phyloP scores from a whole-genome alignment of 2,888 invertebrate genomes.

The Andrena bicolor region DNA sequence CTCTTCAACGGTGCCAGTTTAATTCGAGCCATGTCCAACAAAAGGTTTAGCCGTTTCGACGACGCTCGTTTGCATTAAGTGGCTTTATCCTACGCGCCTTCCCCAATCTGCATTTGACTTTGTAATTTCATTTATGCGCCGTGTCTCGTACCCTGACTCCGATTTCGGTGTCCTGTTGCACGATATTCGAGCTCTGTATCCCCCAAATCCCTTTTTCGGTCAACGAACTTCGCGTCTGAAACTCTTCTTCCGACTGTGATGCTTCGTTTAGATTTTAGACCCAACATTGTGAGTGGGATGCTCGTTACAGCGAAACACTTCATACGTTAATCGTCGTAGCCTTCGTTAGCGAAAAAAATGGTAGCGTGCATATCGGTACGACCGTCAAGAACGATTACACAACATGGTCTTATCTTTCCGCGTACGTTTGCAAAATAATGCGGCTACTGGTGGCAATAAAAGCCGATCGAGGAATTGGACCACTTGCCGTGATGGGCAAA shows the following conservation, averaged over 20 bases:
- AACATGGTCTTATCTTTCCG: constrained; percentile 1
- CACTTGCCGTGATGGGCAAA: too few species aligned
- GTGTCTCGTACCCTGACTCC: constrained; percentile 36
- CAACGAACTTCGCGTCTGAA: constrained; percentile 17
- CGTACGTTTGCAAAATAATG: neutral
- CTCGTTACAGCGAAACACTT: neutral
- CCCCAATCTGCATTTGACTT: constrained; percentile 64
- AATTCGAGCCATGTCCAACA: constrained; percentile 47
- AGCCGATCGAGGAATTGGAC: neutral
- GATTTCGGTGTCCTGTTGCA: constrained; percentile 16
- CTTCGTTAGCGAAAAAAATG: neutral
- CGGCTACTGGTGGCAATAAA: neutral
- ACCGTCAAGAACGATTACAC: neutral
- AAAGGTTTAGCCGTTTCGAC: constrained; percentile 51
- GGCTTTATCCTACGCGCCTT: constrained; percentile 40
- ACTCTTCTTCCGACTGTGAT: neutral
- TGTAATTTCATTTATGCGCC: constrained; percentile 68
- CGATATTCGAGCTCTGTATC: constrained; percentile 13
- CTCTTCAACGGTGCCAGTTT: neutral
- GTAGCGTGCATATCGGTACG: neutral
- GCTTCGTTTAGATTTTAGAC: neutral
- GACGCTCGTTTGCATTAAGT: constrained; percentile 60
- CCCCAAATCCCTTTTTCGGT: constrained; percentile 10
- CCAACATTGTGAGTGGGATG: neutral
- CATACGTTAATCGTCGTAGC: neutral